Base-by-base conservation (phyloP, 2,888 invertebrate genomes). In the Meiosimyza platycephala region DNA sequence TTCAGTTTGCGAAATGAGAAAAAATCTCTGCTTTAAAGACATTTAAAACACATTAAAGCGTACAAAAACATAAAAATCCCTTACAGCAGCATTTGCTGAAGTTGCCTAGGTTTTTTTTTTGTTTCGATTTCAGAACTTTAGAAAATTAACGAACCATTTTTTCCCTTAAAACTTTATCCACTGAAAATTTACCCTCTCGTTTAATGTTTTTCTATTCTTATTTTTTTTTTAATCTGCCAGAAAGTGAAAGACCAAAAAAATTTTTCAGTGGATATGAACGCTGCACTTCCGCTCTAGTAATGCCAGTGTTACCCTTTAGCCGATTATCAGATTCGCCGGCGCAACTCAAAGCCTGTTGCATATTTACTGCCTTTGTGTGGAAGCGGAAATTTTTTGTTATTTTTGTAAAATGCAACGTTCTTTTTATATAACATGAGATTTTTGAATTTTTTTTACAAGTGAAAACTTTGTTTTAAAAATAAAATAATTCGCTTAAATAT, bases 331-430 rank as follows among this genome's bases (percentile, higher is more conserved):
- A 40, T 40, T 40, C 40, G 40, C 40, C 4, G 28, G 28, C 3
- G 28, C 28, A 28, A 28, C 28, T 28, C 40, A 40, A 40, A 40
- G 40, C 40, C 9, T 67, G 55, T 67, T 40, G 54, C 13, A 40
- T 47, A 67, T 54, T 67, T 67, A 47, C 47, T 57, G 48, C 55
- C 48, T 67, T 67, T 55, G 48, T 16, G 47, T 16, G 63, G 6
- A 15, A n/a, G 12, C 33, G 28, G 51, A 1, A 18, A 6, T 65
- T 65, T 51, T 50, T 33, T 51, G 22, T 22, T 28, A 33, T 48
- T 33, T 51, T 51, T 13, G 63, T 16, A 51, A 40, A 40, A 63
- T 48, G 9, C 40, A 40, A 1, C 9, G 40, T 28, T 28, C 28
- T 28, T 4, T 28, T 28, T 28, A 3, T 28, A 28, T 3, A 28